Base-by-base conservation (phyloP, 2,888 invertebrate genomes). In the Spisula subtruncata region DNA sequence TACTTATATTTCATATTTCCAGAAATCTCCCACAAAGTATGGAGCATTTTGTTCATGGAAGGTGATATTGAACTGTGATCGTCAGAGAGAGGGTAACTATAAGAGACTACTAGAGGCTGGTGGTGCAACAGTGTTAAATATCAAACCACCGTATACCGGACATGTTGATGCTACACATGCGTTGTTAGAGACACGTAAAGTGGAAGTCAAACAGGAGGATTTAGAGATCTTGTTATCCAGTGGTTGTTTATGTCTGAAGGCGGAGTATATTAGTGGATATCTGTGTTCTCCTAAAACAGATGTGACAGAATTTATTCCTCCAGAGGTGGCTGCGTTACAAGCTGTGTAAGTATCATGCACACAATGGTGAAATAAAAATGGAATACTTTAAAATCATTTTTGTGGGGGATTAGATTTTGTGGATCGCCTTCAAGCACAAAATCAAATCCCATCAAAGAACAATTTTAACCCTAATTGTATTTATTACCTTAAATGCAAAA, bases 21-120 rank as follows among this genome's bases (percentile, higher is more conserved):
- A 86, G 83, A 54, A 79, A 29, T 83, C 83, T 12, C 80, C 87
- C 5, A 56, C 48, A 0, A 75, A 46, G 29, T 88, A 32, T 82
- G 96, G 97, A 48, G 97, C 97, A 5, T 97, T 97, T 91, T 91
- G 94, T 84, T 94, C 94, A 2, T 97, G 97, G 97, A 94, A 93
- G 66, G 96, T 97, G 60, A 75, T 98, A 82, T 95, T 98, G 87
- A 97, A 97, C 95, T 97, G 98, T 88, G 97, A 97, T 86, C 29
- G 96, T 97, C 12, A 97, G 97, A 60, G 97, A 98, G 94, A 97
- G 97, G 83, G 97, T 97, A 46, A 97, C 98, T 93, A 98, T 98
- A 92, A 97, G 97, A 97, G 98, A 89, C 97, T 99, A 0, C 97
- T 99, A 66, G 97, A 97, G 86, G 98, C 98, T 0, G 99, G 99